Base-by-base conservation (phyloP, 1,140 invertebrate genomes). In the Eriocheir sinensis region DNA sequence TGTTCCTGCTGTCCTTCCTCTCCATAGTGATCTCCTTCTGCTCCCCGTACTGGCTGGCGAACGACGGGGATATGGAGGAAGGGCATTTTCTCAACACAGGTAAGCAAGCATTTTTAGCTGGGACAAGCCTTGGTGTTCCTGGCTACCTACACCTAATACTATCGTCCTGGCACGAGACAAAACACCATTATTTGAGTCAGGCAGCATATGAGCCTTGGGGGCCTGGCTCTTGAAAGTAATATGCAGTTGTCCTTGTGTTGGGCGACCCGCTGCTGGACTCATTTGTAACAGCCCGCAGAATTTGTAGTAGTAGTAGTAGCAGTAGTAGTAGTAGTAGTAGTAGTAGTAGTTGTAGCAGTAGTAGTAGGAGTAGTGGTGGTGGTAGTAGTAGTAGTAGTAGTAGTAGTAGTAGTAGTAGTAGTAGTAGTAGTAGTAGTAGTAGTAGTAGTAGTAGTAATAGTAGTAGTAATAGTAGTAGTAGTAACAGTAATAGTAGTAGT, bases 31-130 rank as follows among this genome's bases (percentile, higher is more conserved):
- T 99, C 93, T 98, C 99, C 2, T 99, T 99, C 97, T 98, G 98
- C 92, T 99, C 98, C 96, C 99, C 99, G 38, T 98, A 98, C 96
- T 99, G 99, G 99, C 97, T 99, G 36, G 98, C 98, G 96, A 98
- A 98, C 27, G 98, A 99, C 97, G 98, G 98, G 3, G 97, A 98
- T 97, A 97, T 98, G 32, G 97, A 97, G 95, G 97, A 98, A 96
- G 98, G 98, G 27, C 98, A 98, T 96, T 99, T 99, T 97, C 97
- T 98, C 89, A 98, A 98, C 97, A 97, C 99, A 94, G 98, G 98
- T 98, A 97, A 97, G 97, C 95, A n/a, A n/a, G 96, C 88, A 32
- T 72, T 86, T 34, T 89, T 15, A 83, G 2, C 6, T 9, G 32
- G 91, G 27, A 40, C 34, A n/a, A 4, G 12, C 21, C 12, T n/a